These are phyloP conservation scores for Apostichopus leukothele DNA, from an alignment of 53 echinoderm and acorn worm species.

Conservation along the genomic window DNA sequence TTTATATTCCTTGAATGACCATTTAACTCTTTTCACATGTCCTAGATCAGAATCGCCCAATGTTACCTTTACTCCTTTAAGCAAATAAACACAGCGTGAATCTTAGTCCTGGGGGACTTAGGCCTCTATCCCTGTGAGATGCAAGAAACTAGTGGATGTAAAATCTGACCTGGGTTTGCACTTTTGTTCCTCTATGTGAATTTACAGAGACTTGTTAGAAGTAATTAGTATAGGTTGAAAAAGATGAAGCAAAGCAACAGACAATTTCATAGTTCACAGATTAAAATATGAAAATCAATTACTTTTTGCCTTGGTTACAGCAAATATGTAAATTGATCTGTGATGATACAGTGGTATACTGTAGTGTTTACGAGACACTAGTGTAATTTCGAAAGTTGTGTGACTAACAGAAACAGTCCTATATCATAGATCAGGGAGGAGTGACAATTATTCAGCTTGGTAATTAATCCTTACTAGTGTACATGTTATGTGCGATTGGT, in stretches of 20 bases:
- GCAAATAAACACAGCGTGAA: conserved; percentile 38
- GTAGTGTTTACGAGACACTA: too few species aligned
- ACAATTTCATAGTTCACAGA: background rate
- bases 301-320: background rate
- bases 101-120: conserved; percentile 17
- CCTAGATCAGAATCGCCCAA: background rate
- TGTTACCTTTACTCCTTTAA: conserved; percentile 43
- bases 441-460: too few species aligned
- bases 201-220: conserved; percentile 36
- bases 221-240: conserved; percentile 25
- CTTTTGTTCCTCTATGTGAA: background rate
- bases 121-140: conserved; percentile 4
- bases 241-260: background rate
- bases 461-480: too few species aligned
- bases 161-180: conserved; percentile 27
- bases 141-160: background rate
- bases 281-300: background rate
- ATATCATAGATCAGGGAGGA: too few species aligned
- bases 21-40: conserved; percentile 37
- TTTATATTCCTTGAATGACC: conserved; percentile 24
- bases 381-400: too few species aligned
- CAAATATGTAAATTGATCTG: background rate
- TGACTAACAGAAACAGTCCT: too few species aligned
- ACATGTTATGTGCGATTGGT: too few species aligned
- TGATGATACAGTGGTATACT: too few species aligned